phyloP scores from a whole-genome alignment of 2,797 vertebrate species.

The Dendrocincla fuliginosa region DNA sequence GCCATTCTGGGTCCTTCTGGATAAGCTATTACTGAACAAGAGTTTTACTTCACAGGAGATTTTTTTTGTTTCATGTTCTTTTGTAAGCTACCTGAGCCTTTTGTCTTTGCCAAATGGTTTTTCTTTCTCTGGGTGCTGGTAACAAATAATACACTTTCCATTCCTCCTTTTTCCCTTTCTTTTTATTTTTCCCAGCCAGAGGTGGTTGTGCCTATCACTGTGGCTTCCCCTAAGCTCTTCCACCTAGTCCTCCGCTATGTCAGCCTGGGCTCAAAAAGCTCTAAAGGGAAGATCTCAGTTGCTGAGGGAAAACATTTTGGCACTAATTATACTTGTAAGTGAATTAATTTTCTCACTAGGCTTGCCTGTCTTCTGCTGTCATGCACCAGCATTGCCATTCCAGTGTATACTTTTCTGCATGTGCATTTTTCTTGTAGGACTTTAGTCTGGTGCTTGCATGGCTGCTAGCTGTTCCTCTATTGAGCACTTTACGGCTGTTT shows the following conservation, averaged over 20 bases:
- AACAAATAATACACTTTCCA: slow-evolving; percentile 53
- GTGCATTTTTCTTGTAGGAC: neutral
- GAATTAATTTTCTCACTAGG: slow-evolving; percentile 69
- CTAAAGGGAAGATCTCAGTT: slow-evolving; percentile 81
- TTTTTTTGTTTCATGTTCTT: slow-evolving; percentile 9
- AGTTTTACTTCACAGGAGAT: neutral
- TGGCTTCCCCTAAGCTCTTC: slow-evolving; percentile 83
- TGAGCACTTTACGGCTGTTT: slow-evolving; percentile 27
- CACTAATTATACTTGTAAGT: slow-evolving; percentile 87
- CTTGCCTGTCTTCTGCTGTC: slow-evolving; percentile 38
- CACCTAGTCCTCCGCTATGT: slow-evolving; percentile 82
- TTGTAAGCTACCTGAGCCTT: neutral
- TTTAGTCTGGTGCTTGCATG: slow-evolving; percentile 35
- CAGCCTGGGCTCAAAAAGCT: slow-evolving; percentile 75
- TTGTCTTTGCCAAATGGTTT: slow-evolving; percentile 55
- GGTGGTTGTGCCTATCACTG: slow-evolving; percentile 81
- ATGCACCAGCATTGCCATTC: neutral
- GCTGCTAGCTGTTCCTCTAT: slow-evolving; percentile 40
- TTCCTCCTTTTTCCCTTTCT: slow-evolving; percentile 68
- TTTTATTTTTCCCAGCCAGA: slow-evolving; percentile 85
- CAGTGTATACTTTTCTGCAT: neutral
- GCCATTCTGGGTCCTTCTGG: neutral
- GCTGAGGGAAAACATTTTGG: slow-evolving; percentile 82
- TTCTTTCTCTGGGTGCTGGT: slow-evolving; percentile 42
- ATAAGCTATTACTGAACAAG: neutral